Evolutionary conservation across 1,140 invertebrate species (phyloP), one percentile per base, ranked within the genome.

Genomic region (Delia radicum): DNA sequence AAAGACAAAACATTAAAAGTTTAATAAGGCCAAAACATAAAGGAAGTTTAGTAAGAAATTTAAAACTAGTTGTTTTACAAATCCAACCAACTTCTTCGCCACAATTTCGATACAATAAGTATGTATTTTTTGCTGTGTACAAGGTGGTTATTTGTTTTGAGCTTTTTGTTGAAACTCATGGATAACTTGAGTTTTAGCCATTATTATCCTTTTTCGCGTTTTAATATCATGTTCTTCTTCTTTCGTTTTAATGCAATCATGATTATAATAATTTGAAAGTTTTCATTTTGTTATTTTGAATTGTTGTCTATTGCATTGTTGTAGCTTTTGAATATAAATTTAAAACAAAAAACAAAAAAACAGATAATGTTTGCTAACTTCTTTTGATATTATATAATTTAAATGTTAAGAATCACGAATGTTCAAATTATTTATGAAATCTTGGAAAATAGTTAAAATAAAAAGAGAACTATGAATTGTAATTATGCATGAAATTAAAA

Each of bases 11-110:
- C 15, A 65, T 15, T 27, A 42, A 71, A 71, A 71, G 37, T 37
- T 71, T 37, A 71, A 71, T 71, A 71, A 71, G 62, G 62, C 62
- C 62, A 65, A 37, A 55, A 55, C 21, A 55, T 21, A 18, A 21
- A 55, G 48, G 21, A 55, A 55, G 48, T 55, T 48, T 55, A 21
- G 48, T 7, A 55, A 55, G 48, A 55, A 55, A 55, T 55, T 55
- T 18, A 55, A 55, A 21, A 48, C 15, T 12, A 48, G n/a, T 21
- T 55, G 48, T n/a, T 13, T 37, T 21, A 55, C 48, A 55, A 55
- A 21, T 55, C n/a, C 48, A 67, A 33, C 26, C 27, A 33, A 67
- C 63, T 8, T 7, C 27, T 18, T 18, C 18, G 3, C 15, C 10
- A 55, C 48, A 55, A 55, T 5, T n/a, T n/a, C 15, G 48, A 55